Evolutionary conservation across 2,113 vertebrate species (phyloP), one percentile per base, ranked within the genome.

Genomic region (Xiphophorus hellerii): DNA sequence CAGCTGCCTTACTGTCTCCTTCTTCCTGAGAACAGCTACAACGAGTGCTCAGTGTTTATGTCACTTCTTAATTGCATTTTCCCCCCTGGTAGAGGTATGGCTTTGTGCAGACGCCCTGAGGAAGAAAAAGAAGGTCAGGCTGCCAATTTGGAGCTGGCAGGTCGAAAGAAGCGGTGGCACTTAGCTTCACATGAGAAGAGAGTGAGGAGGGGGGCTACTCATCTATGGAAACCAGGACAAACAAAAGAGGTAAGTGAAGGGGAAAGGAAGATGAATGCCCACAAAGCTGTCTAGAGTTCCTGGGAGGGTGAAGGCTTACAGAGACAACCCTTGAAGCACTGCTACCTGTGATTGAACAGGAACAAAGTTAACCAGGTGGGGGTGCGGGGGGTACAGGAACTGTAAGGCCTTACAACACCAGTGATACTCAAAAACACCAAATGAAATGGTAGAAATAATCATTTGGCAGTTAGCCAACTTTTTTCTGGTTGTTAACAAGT

Each of bases 111-210:
- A 84, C 72, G 88, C 89, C 90, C 87, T 74, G 39, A 90, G 88
- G 87, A 93, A 92, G 87, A 88, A 88, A 91, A 89, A 91, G 91
- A 92, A 93, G 91, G 91, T 93, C 89, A 93, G 85, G 89, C 87
- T 92, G 92, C 91, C 93, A 94, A 93, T 93, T 94, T 92, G 85
- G 88, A 88, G 89, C 88, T 91, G 90, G 88, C 88, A 91, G 92
- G 88, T 89, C 69, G 80, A 87, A 84, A 91, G 84, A 72, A 90
- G 90, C 78, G 72, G 89, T 89, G 82, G 89, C 91, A 89, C 86
- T 93, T 92, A 92, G 92, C 92, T 91, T 92, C 87, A 83, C 92
- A 89, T 87, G 78, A 87, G 80, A 76, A 87, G 89, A 89, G 85
- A 89, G 87, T 17, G 81, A 81, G 90, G 60, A 9, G 2, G 35